Conservation (phyloP, 2,888 invertebrate species). For the Clitarchus hookeri region DNA sequence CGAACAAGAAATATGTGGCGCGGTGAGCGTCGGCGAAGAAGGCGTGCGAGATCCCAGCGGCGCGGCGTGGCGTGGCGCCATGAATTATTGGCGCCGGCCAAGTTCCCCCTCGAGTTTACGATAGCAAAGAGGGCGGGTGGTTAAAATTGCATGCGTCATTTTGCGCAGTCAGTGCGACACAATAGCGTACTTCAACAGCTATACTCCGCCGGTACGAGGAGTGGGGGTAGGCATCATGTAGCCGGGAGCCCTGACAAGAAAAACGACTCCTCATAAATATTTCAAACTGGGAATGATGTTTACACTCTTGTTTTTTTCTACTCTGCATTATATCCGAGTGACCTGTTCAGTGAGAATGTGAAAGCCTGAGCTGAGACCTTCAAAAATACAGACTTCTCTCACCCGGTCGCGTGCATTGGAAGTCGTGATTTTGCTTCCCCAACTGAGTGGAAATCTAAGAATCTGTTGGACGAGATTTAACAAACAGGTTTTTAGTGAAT, state of each 20-base stretch:
- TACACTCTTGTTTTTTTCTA: background rate
- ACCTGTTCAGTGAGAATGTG: too few species aligned
- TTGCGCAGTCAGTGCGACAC: background rate
- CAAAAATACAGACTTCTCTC: too few species aligned
- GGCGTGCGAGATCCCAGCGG: background rate
- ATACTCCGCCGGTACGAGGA: background rate
- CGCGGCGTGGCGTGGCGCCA: too few species aligned
- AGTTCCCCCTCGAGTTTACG: background rate
- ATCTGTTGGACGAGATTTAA: too few species aligned
- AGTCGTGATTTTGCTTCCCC: too few species aligned
- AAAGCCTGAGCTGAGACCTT: too few species aligned
- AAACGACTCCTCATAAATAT: background rate
- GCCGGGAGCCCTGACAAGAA: background rate
- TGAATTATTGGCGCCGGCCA: background rate
- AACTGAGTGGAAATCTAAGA: too few species aligned
- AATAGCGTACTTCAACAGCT: background rate
- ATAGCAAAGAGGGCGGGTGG: background rate
- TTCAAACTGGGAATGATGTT: background rate
- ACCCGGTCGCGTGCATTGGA: too few species aligned
- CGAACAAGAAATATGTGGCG: background rate
- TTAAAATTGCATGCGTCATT: background rate
- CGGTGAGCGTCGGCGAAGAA: background rate
- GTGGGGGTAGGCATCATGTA: background rate
- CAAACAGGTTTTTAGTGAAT: too few species aligned
- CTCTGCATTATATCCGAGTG: too few species aligned